Evolutionary conservation across 2,113 vertebrate genomes (phyloP).

Genomic region (Apaloderma vittatum): DNA sequence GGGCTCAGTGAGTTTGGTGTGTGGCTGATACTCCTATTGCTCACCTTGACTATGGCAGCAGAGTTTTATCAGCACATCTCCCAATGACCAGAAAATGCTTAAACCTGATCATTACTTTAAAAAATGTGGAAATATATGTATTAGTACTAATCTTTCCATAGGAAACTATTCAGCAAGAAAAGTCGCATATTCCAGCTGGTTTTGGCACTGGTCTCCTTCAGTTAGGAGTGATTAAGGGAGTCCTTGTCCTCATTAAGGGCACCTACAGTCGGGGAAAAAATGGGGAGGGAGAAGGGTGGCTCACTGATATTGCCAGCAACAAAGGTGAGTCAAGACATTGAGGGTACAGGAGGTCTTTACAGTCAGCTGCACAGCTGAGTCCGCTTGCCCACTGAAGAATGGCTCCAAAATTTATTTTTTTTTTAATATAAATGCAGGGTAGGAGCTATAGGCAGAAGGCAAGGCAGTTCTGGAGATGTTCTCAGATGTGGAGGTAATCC

Average conservation of each 20-base stretch:
- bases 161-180: not conserved
- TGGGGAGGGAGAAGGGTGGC: not conserved
- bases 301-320: not conserved
- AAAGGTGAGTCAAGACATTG: not conserved
- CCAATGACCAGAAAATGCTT: not conserved
- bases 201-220: not conserved
- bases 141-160: not conserved
- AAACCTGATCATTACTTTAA: not conserved
- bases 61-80: not conserved
- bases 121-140: not conserved
- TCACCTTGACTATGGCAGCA: not conserved
- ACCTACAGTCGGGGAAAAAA: not conserved
- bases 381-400: not conserved
- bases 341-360: not conserved
- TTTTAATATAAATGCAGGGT: not conserved
- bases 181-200: not conserved
- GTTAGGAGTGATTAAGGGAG: not conserved
- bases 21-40: not conserved
- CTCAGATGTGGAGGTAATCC: not conserved
- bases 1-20: not conserved
- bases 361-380: not conserved
- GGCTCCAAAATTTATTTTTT: not conserved
- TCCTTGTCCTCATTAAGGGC: not conserved
- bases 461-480: conserved; percentile 8
- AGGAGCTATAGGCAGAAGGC: not conserved